Evolutionary conservation across 1,140 invertebrate genomes (phyloP).

Genomic region (Philopotamus ludificatus): DNA sequence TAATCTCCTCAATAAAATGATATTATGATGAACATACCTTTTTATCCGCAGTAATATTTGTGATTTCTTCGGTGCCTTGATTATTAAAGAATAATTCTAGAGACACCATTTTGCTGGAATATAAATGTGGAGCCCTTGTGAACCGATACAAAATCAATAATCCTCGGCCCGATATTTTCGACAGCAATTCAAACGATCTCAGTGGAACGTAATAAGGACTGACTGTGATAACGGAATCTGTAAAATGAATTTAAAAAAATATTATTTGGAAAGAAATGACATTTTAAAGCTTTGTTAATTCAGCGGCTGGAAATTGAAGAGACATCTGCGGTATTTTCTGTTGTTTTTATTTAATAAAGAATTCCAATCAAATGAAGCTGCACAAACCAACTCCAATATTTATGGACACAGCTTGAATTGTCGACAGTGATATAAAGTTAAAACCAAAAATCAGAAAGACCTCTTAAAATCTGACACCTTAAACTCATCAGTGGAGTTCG

Average conservation of each 20-base stretch:
- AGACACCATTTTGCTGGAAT: constrained; percentile 79
- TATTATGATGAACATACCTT: constrained; percentile 60
- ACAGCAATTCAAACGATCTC: constrained; percentile 71
- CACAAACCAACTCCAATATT: too few species aligned
- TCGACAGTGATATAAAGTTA: too few species aligned
- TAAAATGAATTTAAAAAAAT: constrained; percentile 9
- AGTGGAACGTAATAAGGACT: constrained; percentile 64
- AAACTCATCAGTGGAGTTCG: too few species aligned
- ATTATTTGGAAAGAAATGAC: not conserved
- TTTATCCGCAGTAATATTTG: constrained; percentile 69
- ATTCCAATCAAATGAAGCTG: too few species aligned
- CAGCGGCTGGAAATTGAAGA: too few species aligned
- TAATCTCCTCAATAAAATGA: constrained; percentile 6
- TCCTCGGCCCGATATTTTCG: constrained; percentile 75
- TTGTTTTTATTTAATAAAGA: too few species aligned
- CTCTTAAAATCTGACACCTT: too few species aligned
- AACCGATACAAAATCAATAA: constrained; percentile 74
- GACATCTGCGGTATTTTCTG: too few species aligned
- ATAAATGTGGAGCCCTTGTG: constrained; percentile 80
- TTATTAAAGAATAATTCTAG: constrained; percentile 84
- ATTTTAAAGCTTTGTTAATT: too few species aligned
- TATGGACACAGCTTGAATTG: too few species aligned
- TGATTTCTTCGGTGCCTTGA: constrained; percentile 65
- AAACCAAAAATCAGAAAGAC: too few species aligned
- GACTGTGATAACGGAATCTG: constrained; percentile 52